Evolutionary conservation across 2,888 invertebrate species (phyloP).

Genomic region (Agrypnus murinus): DNA sequence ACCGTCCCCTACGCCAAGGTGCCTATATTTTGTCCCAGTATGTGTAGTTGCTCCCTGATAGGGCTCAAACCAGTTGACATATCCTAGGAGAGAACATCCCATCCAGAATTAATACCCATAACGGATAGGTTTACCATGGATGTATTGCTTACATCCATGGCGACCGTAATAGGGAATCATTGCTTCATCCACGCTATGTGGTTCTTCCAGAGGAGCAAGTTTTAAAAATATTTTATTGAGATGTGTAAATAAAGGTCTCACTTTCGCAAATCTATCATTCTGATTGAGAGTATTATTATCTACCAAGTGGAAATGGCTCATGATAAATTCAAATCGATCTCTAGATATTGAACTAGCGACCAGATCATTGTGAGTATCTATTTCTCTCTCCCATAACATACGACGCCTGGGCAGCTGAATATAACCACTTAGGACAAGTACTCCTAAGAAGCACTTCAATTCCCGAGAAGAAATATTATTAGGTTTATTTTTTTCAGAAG

Average conservation of each 20-base stretch:
- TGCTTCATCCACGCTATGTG: constrained; percentile 61
- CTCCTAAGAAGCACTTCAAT: constrained; percentile 54
- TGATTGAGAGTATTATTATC: neutral
- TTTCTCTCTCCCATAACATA: constrained; percentile 48
- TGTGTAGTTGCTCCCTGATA: constrained; percentile 24
- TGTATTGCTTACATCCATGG: constrained; percentile 59
- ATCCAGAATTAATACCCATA: constrained; percentile 55
- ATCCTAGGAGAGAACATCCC: constrained; percentile 2
- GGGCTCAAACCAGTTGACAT: constrained; percentile 30
- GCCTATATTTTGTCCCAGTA: neutral
- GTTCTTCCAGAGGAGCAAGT: neutral
- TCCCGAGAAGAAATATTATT: no score
- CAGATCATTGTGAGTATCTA: constrained; percentile 44
- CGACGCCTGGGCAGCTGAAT: constrained; percentile 25
- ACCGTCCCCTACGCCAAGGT: constrained; percentile 18
- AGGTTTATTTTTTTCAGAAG: no score
- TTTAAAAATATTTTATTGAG: neutral
- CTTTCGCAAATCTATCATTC: neutral
- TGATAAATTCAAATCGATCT: constrained; percentile 27
- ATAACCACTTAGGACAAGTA: constrained; percentile 53
- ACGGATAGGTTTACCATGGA: constrained; percentile 56
- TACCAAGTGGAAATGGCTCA: neutral
- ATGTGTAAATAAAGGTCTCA: neutral
- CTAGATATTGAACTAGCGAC: constrained; percentile 39
- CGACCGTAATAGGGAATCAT: constrained; percentile 64